Evolutionary conservation across 2,797 vertebrate species (phyloP).

Genomic region (Pachyuromys duprasi): DNA sequence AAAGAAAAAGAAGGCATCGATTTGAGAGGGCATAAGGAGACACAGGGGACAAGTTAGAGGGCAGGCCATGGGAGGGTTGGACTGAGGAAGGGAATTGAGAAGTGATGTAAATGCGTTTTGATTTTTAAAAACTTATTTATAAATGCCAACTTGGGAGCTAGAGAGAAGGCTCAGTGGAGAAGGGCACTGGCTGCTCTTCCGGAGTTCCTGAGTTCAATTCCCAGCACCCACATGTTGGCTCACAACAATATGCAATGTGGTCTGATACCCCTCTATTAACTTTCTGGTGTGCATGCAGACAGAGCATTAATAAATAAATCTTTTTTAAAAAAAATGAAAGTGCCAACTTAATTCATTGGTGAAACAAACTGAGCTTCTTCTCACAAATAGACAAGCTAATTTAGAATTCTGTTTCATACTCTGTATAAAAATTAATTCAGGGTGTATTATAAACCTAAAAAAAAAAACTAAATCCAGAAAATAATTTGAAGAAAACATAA

Average conservation of each 20-base stretch:
- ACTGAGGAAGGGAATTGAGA: not conserved
- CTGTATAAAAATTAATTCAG: not conserved
- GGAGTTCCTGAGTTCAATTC: too few species aligned
- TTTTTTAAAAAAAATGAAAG: too few species aligned
- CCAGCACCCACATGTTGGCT: too few species aligned
- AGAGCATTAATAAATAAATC: too few species aligned
- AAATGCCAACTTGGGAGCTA: not conserved
- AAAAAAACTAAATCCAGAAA: not conserved
- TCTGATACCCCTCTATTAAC: too few species aligned
- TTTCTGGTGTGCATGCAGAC: too few species aligned
- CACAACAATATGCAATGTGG: too few species aligned
- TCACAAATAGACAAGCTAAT: not conserved
- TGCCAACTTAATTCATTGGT: not conserved
- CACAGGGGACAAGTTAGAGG: not conserved
- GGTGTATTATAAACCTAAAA: not conserved
- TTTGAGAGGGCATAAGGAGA: not conserved
- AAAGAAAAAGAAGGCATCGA: not conserved
- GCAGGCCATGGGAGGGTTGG: not conserved
- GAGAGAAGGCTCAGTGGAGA: too few species aligned
- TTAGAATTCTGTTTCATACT: not conserved
- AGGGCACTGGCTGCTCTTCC: too few species aligned
- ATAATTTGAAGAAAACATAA: conserved; percentile 1
- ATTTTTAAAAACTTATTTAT: not conserved
- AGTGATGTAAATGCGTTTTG: not conserved
- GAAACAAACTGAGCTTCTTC: not conserved